Base-by-base conservation (phyloP, 2,113 vertebrate genomes). In the Atherinomorus stipes region DNA sequence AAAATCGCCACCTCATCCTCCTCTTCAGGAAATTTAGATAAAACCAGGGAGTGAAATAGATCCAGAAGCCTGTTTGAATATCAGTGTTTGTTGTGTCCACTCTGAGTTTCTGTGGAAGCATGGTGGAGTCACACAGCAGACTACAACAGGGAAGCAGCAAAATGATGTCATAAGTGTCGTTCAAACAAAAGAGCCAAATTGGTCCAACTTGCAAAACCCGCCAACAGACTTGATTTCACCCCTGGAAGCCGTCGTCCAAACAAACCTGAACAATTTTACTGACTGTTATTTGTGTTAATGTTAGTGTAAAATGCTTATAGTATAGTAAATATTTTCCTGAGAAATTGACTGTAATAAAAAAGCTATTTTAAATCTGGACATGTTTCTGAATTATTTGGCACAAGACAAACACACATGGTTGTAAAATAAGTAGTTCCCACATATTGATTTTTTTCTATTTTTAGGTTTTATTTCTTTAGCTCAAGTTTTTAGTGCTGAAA, bases 401-500 rank as follows among this genome's bases (percentile, higher is more conserved):
- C 13, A 38, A 37, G 11, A 58, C 18, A 22, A 53, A 45, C 34
- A 63, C 23, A 49, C 26, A 9, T 22, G 18, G 19, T 12, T 54
- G 16, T 58, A 47, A 49, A 72, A 71, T n/a, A 60, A 71, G 31
- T 49, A 64, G 11, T 5, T 45, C 45, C 65, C 12, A 68, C 6
- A 67, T 60, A 45, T 63, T 57, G 44, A 64, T 49, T 64, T 49
- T 3, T 70, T 75, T n/a, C n/a, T 62, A 19, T 16, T 23, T 50
- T 64, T 51, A 25, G 19, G 9, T 45, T 69, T 56, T 57, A 15
- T 38, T 52, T 66, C 45, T 37, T 26, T 9, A 34, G 4, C 49
- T 53, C 10, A 50, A 40, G n/a, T 54, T 58, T 66, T 64, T 1
- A 0, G 18, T 57, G 34, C 53, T 76, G 37, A 84, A 66, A 76